Conservation (phyloP, 2,113 vertebrate species). For the Xenus cinereus region DNA sequence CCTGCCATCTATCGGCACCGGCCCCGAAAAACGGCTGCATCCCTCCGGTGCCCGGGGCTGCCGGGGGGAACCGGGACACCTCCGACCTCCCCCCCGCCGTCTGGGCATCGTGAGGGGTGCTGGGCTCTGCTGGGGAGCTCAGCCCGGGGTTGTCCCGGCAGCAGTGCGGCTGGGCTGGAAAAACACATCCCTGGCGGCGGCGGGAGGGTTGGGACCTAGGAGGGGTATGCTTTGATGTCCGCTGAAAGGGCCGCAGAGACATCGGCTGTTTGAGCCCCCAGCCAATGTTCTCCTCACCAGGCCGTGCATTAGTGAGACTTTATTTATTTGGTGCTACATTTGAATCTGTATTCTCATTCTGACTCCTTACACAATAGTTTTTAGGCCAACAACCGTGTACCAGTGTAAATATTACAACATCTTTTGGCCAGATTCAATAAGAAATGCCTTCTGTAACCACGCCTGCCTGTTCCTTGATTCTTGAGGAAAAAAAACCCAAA, state of each 20-base stretch:
- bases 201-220: fast-evolving
- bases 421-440: not conserved
- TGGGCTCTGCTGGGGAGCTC: not conserved
- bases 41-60: not conserved
- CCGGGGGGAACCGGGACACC: not conserved
- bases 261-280: not conserved
- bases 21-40: not conserved
- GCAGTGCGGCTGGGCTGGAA: fast-evolving
- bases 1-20: conserved; percentile 77
- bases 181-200: not conserved
- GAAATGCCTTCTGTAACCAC: not conserved
- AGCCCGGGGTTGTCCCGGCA: not conserved
- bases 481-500: not conserved
- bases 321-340: not conserved
- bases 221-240: not conserved
- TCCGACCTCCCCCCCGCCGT: fast-evolving
- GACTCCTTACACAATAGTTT: not conserved
- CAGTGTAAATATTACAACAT: not conserved
- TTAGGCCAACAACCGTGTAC: not conserved
- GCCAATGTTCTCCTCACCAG: not conserved
- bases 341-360: not conserved
- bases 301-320: not conserved
- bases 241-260: not conserved
- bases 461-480: not conserved
- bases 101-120: not conserved